Conservation (phyloP, 2,113 vertebrate genomes). For the Muscicapa adusta region DNA sequence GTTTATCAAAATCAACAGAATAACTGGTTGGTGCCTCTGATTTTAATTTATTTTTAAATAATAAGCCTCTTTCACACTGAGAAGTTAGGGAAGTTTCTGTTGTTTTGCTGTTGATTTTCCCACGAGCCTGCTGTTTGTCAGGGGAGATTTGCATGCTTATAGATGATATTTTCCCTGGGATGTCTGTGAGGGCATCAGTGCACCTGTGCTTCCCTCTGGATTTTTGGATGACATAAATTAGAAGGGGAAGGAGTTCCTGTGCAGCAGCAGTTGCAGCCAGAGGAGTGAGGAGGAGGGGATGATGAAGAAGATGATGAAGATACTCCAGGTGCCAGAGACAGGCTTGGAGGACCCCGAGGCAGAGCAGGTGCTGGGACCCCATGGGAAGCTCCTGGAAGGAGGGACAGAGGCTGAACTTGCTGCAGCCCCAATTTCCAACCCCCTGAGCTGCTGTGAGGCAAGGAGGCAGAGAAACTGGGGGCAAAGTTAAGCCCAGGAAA, state of each 20-base stretch:
- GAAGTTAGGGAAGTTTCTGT: background rate
- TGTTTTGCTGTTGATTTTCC: background rate
- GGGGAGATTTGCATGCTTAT: background rate
- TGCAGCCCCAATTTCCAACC: background rate
- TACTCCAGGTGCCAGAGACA: background rate
- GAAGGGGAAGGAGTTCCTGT: background rate
- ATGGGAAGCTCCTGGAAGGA: background rate
- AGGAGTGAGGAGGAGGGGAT: background rate
- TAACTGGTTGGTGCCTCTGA: background rate
- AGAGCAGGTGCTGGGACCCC: background rate
- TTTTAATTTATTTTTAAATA: background rate
- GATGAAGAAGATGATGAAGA: background rate
- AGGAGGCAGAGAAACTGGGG: background rate
- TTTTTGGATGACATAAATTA: accelerated
- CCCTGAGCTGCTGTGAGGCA: background rate
- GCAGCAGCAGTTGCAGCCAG: background rate
- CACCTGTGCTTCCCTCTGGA: background rate
- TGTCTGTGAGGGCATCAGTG: background rate
- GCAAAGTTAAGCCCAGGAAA: background rate
- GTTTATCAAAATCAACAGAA: background rate
- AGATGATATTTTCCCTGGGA: background rate
- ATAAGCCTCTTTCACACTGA: background rate
- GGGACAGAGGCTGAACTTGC: background rate
- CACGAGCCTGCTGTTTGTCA: background rate
- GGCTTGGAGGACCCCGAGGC: background rate